These are phyloP conservation scores for Labroides dimidiatus DNA, from an alignment of 2,797 vertebrate species.

Conservation along the genomic window DNA sequence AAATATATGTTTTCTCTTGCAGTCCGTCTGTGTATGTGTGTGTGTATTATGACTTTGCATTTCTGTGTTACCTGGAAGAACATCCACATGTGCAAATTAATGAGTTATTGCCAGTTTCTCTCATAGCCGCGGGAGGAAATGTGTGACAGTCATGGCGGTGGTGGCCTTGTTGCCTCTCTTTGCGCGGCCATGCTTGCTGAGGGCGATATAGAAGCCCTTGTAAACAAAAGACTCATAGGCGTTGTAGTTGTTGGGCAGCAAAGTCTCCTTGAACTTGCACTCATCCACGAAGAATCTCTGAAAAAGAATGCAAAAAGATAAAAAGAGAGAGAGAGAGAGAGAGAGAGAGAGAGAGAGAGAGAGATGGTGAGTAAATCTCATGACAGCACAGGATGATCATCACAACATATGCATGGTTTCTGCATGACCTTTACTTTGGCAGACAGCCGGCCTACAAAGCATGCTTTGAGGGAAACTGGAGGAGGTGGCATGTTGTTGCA, in stretches of 20 bases:
- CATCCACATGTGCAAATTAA: slow-evolving; percentile 90
- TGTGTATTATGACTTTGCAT: slow-evolving; percentile 64
- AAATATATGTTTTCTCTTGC: slow-evolving; percentile 79
- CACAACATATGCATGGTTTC: slow-evolving; percentile 44
- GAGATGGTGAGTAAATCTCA: slow-evolving; percentile 27
- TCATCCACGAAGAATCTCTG: slow-evolving; percentile 92
- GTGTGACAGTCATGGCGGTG: slow-evolving; percentile 93
- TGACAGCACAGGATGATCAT: slow-evolving; percentile 28
- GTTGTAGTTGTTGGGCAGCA: slow-evolving; percentile 98
- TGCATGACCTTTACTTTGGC: slow-evolving; percentile 59
- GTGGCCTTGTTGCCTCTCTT: slow-evolving; percentile 95
- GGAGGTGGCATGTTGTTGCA: slow-evolving; percentile 61
- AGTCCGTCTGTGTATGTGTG: slow-evolving; percentile 69
- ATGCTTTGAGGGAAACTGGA: slow-evolving; percentile 59
- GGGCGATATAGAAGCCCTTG: slow-evolving; percentile 91
- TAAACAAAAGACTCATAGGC: slow-evolving; percentile 93
- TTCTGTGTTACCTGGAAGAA: slow-evolving; percentile 83
- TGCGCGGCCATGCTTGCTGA: slow-evolving; percentile 93
- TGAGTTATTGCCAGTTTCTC: slow-evolving; percentile 76
- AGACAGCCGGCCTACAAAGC: slow-evolving; percentile 48
- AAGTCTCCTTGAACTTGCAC: slow-evolving; percentile 95
- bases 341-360: slow-evolving; percentile 22
- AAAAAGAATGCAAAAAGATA: slow-evolving; percentile 20
- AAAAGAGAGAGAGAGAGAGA: neutral
- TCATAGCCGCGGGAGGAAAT: slow-evolving; percentile 96